Conservation (phyloP, 2,113 vertebrate genomes). For the Manacus vitellinus region DNA sequence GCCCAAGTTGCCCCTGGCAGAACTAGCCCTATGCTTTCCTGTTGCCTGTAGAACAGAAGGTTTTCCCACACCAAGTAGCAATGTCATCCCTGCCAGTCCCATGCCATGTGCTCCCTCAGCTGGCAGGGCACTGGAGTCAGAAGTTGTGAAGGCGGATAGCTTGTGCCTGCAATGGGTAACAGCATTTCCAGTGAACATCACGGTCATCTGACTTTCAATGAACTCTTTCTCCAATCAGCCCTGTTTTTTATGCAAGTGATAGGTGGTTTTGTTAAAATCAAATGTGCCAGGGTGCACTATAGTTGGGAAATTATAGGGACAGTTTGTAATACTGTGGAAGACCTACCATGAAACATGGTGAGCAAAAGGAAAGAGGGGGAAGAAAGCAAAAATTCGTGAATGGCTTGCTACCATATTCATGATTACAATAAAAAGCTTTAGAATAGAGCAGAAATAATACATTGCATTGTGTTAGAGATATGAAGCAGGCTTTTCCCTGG, state of each 20-base stretch:
- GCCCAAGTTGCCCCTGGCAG: not conserved
- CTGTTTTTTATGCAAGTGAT: not conserved
- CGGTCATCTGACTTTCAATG: fast-evolving
- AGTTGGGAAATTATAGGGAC: not conserved
- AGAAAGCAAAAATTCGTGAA: not conserved
- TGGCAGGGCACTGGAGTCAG: not conserved
- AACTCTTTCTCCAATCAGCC: not conserved
- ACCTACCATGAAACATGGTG: not conserved
- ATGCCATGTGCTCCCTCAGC: fast-evolving
- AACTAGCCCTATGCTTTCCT: not conserved
- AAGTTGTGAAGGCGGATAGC: not conserved
- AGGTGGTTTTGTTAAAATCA: not conserved
- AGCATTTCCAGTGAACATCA: not conserved
- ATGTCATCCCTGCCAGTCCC: fast-evolving
- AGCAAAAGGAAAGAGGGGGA: not conserved
- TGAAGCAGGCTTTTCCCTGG: not conserved
- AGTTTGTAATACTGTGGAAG: not conserved
- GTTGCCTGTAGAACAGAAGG: too few relatives aligned
- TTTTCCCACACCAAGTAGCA: fast-evolving
- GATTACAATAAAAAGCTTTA: not conserved
- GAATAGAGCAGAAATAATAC: not conserved
- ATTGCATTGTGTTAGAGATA: not conserved
- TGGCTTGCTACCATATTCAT: not conserved
- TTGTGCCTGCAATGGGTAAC: too few relatives aligned
- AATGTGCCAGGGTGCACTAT: not conserved